These are phyloP conservation scores for Synanceia verrucosa DNA, from an alignment of 2,797 vertebrate species.

Conservation along the genomic window DNA sequence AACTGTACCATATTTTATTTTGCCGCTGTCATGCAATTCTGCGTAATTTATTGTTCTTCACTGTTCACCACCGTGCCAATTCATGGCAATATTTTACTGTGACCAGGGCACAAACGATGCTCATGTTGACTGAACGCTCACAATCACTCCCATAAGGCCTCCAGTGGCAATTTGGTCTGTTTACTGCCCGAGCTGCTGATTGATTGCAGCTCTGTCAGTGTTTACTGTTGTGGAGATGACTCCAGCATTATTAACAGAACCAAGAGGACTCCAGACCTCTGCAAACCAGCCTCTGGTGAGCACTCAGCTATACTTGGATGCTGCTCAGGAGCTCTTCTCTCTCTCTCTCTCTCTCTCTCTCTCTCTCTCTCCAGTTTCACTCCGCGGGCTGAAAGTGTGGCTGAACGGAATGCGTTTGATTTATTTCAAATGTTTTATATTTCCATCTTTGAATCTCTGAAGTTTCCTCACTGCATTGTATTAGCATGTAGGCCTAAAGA, in stretches of 20 bases:
- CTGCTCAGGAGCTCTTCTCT: constrained; percentile 9
- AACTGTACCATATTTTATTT: constrained; percentile 46
- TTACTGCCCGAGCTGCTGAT: constrained; percentile 53
- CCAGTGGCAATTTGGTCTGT: constrained; percentile 51
- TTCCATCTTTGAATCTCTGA: constrained; percentile 20
- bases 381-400: constrained; percentile 39
- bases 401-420: constrained; percentile 56
- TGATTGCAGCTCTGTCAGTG: constrained; percentile 58
- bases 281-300: constrained; percentile 49
- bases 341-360: neutral
- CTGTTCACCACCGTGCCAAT: neutral
- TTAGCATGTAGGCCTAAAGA: constrained; percentile 13
- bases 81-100: constrained; percentile 1
- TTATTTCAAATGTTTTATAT: constrained; percentile 52
- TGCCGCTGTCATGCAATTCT: constrained; percentile 11
- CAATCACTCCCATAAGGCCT: constrained; percentile 24
- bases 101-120: constrained; percentile 28
- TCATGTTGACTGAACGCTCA: constrained; percentile 18
- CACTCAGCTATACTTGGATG: constrained; percentile 38
- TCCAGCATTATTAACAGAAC: constrained; percentile 50
- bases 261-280: constrained; percentile 51
- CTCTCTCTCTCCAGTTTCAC: constrained; percentile 2
- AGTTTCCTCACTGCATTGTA: constrained; percentile 8
- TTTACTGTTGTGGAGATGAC: constrained; percentile 56
- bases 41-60: constrained; percentile 23